These are phyloP conservation scores for Agriopis marginaria DNA, from an alignment of 2,888 invertebrate genomes.

Conservation along the genomic window DNA sequence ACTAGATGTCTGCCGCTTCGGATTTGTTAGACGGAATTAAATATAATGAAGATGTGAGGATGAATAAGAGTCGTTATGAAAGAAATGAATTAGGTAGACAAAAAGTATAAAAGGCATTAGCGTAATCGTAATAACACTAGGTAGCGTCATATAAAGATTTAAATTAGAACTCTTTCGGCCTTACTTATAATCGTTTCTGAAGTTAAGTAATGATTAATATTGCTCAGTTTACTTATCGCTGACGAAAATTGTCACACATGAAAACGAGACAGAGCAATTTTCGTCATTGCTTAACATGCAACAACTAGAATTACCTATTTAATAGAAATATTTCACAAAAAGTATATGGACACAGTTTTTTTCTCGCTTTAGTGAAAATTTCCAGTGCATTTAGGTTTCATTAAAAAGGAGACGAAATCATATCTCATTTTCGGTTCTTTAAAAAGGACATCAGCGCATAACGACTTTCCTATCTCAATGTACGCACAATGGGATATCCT, in stretches of 20 bases:
- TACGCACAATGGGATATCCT: conserved; percentile 71
- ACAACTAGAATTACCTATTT: no score
- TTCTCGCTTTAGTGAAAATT: not conserved
- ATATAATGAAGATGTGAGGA: not conserved
- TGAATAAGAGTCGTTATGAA: no score
- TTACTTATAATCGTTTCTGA: no score
- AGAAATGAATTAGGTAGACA: no score
- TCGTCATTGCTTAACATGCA: no score
- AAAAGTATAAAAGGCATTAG: not conserved
- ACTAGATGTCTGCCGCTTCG: not conserved
- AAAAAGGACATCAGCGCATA: conserved; percentile 53
- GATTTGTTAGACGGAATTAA: conserved; percentile 31
- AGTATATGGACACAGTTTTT: no score
- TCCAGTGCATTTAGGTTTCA: conserved; percentile 12
- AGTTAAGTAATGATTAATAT: no score
- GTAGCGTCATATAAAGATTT: not conserved
- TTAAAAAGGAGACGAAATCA: conserved; percentile 30
- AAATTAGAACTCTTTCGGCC: not conserved
- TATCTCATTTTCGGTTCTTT: conserved; percentile 42
- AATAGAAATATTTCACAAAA: no score
- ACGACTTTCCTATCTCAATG: conserved; percentile 64
- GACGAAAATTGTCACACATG: no score
- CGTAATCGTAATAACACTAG: not conserved
- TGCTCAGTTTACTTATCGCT: no score
- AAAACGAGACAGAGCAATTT: no score